Evolutionary conservation across 2,888 invertebrate species (phyloP).

Genomic region (Diloba caeruleocephala): DNA sequence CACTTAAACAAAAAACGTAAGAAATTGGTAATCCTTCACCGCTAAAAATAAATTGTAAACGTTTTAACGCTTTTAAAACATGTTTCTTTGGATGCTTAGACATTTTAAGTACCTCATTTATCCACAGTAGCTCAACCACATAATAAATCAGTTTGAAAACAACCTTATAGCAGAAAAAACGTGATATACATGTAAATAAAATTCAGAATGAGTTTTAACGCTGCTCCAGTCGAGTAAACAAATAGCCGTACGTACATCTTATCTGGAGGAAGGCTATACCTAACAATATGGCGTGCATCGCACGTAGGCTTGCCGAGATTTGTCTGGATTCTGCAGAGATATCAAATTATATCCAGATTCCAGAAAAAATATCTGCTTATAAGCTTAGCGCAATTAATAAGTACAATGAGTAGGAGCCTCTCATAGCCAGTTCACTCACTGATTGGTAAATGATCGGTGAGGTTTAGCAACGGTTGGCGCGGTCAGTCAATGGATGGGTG

Average conservation of each 20-base stretch:
- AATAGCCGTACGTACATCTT: slow-evolving; percentile 11
- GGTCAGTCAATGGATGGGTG: too few species aligned
- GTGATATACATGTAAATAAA: slow-evolving; percentile 31
- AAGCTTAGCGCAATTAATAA: too few species aligned
- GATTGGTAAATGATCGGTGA: too few species aligned
- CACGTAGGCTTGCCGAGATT: too few species aligned
- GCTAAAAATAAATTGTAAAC: slow-evolving; percentile 28
- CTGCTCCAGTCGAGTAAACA: slow-evolving; percentile 16
- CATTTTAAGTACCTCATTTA: slow-evolving; percentile 36
- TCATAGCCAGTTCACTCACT: too few species aligned
- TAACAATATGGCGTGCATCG: slow-evolving; percentile 17
- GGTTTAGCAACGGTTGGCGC: too few species aligned
- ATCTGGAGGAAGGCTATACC: slow-evolving; percentile 5
- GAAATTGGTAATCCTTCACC: slow-evolving; percentile 19
- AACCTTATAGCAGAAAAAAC: slow-evolving; percentile 18
- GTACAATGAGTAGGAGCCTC: too few species aligned
- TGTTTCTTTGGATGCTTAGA: slow-evolving; percentile 15
- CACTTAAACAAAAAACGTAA: slow-evolving; percentile 8
- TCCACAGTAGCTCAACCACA: slow-evolving; percentile 33
- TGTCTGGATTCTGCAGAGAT: too few species aligned
- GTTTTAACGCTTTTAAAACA: slow-evolving; percentile 27
- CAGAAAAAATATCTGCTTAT: too few species aligned
- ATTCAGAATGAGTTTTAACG: slow-evolving; percentile 8
- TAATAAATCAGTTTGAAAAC: slow-evolving; percentile 37
- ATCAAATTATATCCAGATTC: too few species aligned